Evolutionary conservation across 2,888 invertebrate species (phyloP), one percentile per base, ranked within the genome.

Genomic region (Aphodius sticticus): DNA sequence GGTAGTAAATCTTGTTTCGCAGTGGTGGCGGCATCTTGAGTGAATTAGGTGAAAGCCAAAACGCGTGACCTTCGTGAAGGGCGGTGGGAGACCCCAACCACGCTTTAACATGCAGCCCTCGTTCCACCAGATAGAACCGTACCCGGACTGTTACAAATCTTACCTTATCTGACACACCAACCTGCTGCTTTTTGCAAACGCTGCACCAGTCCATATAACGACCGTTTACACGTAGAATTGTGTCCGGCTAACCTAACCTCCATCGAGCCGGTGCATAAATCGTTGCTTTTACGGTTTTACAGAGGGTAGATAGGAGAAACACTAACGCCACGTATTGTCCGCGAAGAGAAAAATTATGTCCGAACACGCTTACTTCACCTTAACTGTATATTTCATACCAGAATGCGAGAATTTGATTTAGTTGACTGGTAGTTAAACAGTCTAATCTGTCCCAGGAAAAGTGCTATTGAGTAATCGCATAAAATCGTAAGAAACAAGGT

Each of bases 21-120:
- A 80, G 78, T 53, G 74, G 26, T 37, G 74, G 77, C 71, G 77
- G 80, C 82, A 78, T 83, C 81, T 80, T 83, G 82, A 83, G 81
- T 83, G 82, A 83, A 83, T 83, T 83, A 82, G 82, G 82, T 82
- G 81, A 78, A 78, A 81, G 53, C 53, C 53, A 53, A 53, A 53
- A 53, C 53, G 53, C 53, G 53, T 53, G 53, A 53, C 53, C 53
- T 53, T 53, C 53, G 53, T 5, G 53, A 53, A 53, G 53, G 53
- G 12, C 53, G 53, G 9, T 53, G 12, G 53, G 53, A 12, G 12
- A 53, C 53, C 53, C 53, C 53, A 5, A 9, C 53, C 12, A 53
- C 9, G 12, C 2, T 53, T 53, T 53, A 53, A 53, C 53, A 53
- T 53, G 53, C 53, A 53, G 53, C 9, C 53, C 53, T 7, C 53